Evolutionary conservation across 2,113 vertebrate genomes (phyloP).

Genomic region (Hemibagrus wyckioides): DNA sequence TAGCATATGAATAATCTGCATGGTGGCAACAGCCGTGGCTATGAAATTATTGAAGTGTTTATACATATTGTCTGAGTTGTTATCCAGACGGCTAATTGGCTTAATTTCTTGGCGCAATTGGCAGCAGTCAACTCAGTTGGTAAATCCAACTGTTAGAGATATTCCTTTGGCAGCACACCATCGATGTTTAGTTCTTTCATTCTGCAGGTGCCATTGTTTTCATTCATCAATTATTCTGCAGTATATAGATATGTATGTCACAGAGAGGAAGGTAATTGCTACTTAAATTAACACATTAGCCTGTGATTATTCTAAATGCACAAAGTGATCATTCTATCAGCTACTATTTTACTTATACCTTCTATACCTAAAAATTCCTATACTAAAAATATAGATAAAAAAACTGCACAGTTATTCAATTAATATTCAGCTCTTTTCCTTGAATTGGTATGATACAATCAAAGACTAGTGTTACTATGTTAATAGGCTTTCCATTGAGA

Average conservation of each 20-base stretch:
- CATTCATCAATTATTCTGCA: neutral
- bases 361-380: too few relatives aligned
- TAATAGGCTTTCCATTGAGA: neutral
- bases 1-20: conserved; percentile 55
- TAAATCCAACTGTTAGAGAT: conserved; percentile 45
- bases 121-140: conserved; percentile 31
- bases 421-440: neutral
- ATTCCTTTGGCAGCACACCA: conserved; percentile 22
- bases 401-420: neutral
- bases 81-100: conserved; percentile 54
- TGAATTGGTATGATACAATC: neutral
- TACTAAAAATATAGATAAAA: neutral
- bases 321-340: neutral
- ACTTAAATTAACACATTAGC: neutral
- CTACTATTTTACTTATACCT: too few relatives aligned
- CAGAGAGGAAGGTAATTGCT: neutral
- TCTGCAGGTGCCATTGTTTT: neutral
- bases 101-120: conserved; percentile 58
- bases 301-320: neutral
- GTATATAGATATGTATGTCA: conserved; percentile 21
- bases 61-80: conserved; percentile 54
- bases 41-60: conserved; percentile 60
- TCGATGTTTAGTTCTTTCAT: conserved; percentile 1
- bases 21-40: conserved; percentile 55
- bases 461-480: neutral